phyloP scores from a whole-genome alignment of 2,888 invertebrate genomes.

The Heliconius ismenius region DNA sequence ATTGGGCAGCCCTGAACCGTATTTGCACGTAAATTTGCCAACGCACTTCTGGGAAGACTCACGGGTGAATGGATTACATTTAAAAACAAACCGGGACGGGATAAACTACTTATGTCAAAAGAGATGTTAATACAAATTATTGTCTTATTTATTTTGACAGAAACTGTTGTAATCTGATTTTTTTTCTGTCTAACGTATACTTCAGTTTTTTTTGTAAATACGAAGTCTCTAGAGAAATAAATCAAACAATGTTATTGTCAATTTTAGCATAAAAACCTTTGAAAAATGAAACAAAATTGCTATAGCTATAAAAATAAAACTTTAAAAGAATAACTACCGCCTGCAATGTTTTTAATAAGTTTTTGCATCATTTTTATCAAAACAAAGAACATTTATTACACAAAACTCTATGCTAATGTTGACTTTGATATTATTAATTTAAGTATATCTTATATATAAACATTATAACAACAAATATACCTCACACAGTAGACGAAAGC shows the following conservation, averaged over 20 bases:
- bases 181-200: not conserved
- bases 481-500: conserved; percentile 44
- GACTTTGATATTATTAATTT: conserved; percentile 25
- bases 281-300: conserved; percentile 12
- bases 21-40: conserved; percentile 81
- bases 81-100: conserved; percentile 42
- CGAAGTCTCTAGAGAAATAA: not conserved
- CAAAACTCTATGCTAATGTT: not conserved
- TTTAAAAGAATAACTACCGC: not conserved
- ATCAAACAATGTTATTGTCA: conserved; percentile 4
- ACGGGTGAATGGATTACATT: conserved; percentile 73
- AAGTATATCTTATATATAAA: conserved; percentile 29
- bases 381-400: not conserved
- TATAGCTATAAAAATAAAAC: conserved; percentile 1
- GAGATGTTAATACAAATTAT: too few relatives aligned
- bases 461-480: conserved; percentile 37
- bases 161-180: not conserved
- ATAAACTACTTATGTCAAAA: not conserved
- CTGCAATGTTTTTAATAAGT: not conserved
- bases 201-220: conserved; percentile 1
- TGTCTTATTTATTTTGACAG: not conserved
- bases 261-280: not conserved
- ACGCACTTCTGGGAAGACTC: conserved; percentile 74
- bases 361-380: not conserved
- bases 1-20: conserved; percentile 77